phyloP scores from a whole-genome alignment of 2,797 vertebrate genomes.

The Natrix natrix region DNA sequence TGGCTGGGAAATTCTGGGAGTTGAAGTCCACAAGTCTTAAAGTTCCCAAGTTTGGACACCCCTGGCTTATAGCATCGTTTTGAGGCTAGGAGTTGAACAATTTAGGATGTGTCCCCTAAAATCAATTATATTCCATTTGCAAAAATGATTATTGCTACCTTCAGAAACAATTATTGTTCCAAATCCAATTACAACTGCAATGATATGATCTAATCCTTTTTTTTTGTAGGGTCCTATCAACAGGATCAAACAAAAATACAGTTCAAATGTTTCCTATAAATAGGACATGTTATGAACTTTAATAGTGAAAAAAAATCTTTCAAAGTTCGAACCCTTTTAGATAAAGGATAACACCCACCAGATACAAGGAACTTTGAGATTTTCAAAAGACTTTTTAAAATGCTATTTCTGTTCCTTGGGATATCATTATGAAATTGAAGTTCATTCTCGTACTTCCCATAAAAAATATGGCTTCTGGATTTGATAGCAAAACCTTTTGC shows the following conservation, averaged over 20 bases:
- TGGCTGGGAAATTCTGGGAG: too few relatives aligned
- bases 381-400: conserved; percentile 34
- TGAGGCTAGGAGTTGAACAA: too few relatives aligned
- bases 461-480: conserved; percentile 24
- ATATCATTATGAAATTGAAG: conserved; percentile 23
- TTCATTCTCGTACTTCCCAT: not conserved
- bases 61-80: too few relatives aligned
- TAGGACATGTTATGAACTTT: not conserved
- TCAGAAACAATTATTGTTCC: conserved; percentile 28
- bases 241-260: conserved; percentile 10
- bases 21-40: too few relatives aligned
- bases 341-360: conserved; percentile 20
- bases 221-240: conserved; percentile 12
- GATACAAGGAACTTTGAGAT: not conserved
- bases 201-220: conserved; percentile 3
- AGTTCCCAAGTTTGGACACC: too few relatives aligned
- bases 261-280: not conserved
- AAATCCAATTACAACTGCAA: conserved; percentile 1
- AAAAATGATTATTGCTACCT: not conserved
- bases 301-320: conserved; percentile 1
- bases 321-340: conserved; percentile 30
- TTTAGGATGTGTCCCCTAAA: not conserved
- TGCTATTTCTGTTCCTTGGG: not conserved
- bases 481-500: conserved; percentile 1
- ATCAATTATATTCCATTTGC: not conserved